Conservation (phyloP, 2,113 vertebrate species). For the Myrmecophaga tridactyla region DNA sequence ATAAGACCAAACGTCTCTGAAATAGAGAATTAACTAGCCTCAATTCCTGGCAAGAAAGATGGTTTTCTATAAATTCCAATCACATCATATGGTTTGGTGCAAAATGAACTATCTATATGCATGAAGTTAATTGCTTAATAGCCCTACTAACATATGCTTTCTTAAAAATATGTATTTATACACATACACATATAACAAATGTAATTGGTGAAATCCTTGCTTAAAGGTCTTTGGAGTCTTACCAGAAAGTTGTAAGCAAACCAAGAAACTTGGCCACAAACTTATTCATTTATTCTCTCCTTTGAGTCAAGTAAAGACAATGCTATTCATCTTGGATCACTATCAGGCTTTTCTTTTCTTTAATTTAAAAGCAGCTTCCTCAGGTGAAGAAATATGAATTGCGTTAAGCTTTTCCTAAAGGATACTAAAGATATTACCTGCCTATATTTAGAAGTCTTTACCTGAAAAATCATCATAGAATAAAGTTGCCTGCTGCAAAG, state of each 20-base stretch:
- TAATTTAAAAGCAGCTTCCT: conserved; percentile 55
- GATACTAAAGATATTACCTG: neutral
- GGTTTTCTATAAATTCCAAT: conserved; percentile 79
- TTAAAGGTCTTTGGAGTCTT: conserved; percentile 68
- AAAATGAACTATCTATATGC: conserved; percentile 80
- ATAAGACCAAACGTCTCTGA: conserved; percentile 67
- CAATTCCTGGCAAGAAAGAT: conserved; percentile 76
- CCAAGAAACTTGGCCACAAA: conserved; percentile 71
- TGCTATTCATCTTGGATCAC: conserved; percentile 43
- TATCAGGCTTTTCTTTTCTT: conserved; percentile 51
- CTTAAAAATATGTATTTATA: conserved; percentile 67
- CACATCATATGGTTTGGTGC: conserved; percentile 79
- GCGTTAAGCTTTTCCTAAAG: neutral
- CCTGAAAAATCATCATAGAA: neutral
- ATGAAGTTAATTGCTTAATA: conserved; percentile 80
- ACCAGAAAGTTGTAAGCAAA: conserved; percentile 76
- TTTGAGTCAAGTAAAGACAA: conserved; percentile 50
- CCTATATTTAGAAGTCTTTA: neutral
- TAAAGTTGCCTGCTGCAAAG: neutral
- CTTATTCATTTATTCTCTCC: conserved; percentile 70
- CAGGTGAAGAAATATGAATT: conserved; percentile 17
- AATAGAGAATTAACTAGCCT: conserved; percentile 71
- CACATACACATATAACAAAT: conserved; percentile 75
- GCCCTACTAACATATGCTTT: conserved; percentile 78
- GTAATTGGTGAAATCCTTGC: conserved; percentile 71